A percentile compares a stretch with the other conserved stretches of the same genome.
These are phyloP conservation scores for Melanogrammus aeglefinus DNA, from an alignment of 2,797 vertebrate species.

Conservation along the genomic window DNA sequence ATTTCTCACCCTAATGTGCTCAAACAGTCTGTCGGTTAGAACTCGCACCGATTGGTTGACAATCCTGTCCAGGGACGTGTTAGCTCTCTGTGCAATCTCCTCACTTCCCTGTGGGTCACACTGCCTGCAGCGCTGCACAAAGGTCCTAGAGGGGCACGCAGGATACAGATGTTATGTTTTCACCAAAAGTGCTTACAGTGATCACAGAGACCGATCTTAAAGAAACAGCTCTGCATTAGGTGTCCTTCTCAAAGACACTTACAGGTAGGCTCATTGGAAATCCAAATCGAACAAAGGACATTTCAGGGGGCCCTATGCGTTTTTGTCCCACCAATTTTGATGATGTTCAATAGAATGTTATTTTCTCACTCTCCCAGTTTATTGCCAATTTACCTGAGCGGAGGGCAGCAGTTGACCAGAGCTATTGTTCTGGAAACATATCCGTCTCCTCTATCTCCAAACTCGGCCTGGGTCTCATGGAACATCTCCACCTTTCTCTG, in stretches of 20 bases:
- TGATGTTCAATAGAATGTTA: not conserved
- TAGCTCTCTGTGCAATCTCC: constrained; percentile 74
- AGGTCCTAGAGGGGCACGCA: constrained; percentile 65
- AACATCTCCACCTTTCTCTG: constrained; percentile 87
- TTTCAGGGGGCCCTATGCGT: not conserved
- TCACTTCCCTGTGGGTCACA: constrained; percentile 81
- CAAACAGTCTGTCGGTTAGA: constrained; percentile 80
- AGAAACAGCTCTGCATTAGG: not conserved
- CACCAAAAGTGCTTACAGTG: not conserved
- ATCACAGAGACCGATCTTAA: not conserved
- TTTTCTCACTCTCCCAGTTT: not conserved
- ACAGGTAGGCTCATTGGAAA: not conserved
- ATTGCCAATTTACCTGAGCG: constrained; percentile 77
- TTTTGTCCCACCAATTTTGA: not conserved
- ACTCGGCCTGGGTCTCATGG: constrained; percentile 78
- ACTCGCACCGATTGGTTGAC: constrained; percentile 80
- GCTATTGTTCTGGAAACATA: constrained; percentile 81
- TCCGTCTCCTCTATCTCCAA: constrained; percentile 71
- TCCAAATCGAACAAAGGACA: not conserved
- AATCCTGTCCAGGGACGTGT: constrained; percentile 79
- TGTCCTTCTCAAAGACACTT: not conserved
- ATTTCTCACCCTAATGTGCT: constrained; percentile 84
- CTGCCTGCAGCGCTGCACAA: constrained; percentile 83
- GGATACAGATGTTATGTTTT: constrained; percentile 2
- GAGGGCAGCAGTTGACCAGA: constrained; percentile 87